These are phyloP conservation scores for Pterostichus madidus DNA, from an alignment of 2,888 invertebrate genomes.

Conservation along the genomic window DNA sequence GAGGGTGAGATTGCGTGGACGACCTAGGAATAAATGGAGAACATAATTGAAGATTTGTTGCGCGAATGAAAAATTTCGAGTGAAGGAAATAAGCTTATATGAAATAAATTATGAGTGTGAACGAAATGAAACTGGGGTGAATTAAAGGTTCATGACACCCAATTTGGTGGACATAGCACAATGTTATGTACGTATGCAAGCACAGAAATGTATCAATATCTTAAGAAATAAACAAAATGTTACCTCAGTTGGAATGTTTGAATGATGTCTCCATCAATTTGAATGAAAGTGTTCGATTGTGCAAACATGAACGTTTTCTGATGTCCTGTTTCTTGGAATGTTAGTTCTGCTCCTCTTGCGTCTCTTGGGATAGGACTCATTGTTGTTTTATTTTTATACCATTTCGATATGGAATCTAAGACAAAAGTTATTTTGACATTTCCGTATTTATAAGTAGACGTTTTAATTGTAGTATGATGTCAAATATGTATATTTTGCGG, in stretches of 20 bases:
- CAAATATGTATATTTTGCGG: not conserved
- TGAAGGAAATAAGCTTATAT: too few relatives aligned
- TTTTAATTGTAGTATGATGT: not conserved
- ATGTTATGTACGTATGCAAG: too few relatives aligned
- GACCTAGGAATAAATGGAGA: too few relatives aligned
- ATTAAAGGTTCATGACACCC: too few relatives aligned
- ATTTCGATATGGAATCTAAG: slow-evolving; percentile 47
- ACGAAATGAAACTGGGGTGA: too few relatives aligned
- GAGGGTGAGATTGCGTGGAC: too few relatives aligned
- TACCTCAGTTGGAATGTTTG: slow-evolving; percentile 94
- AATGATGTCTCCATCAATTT: slow-evolving; percentile 93
- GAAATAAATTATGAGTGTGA: too few relatives aligned
- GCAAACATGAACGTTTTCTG: slow-evolving; percentile 95
- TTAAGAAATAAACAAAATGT: not conserved
- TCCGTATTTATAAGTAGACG: not conserved
- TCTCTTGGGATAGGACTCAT: slow-evolving; percentile 86
- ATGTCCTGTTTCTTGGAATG: slow-evolving; percentile 91
- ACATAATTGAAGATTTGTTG: too few relatives aligned
- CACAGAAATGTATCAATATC: too few relatives aligned
- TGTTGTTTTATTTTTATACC: slow-evolving; percentile 45
- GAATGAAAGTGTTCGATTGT: slow-evolving; percentile 93
- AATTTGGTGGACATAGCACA: too few relatives aligned
- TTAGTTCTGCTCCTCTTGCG: slow-evolving; percentile 87
- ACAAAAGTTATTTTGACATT: slow-evolving; percentile 18
- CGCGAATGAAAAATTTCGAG: too few relatives aligned